phyloP scores from a whole-genome alignment of 2,888 invertebrate genomes.

The Cantharis nigra region DNA sequence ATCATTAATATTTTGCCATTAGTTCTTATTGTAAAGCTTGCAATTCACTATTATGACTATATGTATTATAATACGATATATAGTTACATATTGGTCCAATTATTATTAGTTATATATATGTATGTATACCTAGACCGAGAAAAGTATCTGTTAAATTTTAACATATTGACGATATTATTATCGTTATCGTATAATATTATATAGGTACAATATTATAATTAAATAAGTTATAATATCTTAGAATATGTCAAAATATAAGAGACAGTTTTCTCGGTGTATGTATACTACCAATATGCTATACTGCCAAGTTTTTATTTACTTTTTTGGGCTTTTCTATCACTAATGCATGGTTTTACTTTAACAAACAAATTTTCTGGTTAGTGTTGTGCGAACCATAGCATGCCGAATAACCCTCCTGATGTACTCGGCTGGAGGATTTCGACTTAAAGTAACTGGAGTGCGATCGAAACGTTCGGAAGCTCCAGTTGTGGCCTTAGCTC shows the following conservation, averaged over 20 bases:
- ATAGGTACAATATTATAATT: no score
- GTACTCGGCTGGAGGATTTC: conserved; percentile 82
- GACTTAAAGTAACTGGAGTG: conserved; percentile 76
- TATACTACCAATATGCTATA: background rate
- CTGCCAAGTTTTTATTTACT: background rate
- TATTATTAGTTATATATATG: background rate
- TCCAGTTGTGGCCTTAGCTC: conserved; percentile 84
- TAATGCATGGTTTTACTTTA: conserved; percentile 16
- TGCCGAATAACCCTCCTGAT: conserved; percentile 74
- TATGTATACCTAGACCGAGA: no score
- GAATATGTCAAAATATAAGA: no score
- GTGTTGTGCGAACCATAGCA: conserved; percentile 63
- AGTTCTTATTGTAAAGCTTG: background rate
- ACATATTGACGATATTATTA: no score
- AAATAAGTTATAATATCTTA: no score
- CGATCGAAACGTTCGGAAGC: conserved; percentile 67
- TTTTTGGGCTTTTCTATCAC: conserved; percentile 4
- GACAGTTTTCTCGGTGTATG: no score
- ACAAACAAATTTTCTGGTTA: conserved; percentile 34
- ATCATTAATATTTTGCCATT: background rate
- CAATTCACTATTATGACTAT: background rate
- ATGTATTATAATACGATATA: no score
- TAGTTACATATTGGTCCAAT: background rate
- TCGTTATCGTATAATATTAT: no score
- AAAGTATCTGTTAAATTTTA: no score